Percentiles rank a stretch among this genome's conserved stretches.
Conservation (phyloP, 2,888 invertebrate genomes). For the Ceraclea dissimilis region DNA sequence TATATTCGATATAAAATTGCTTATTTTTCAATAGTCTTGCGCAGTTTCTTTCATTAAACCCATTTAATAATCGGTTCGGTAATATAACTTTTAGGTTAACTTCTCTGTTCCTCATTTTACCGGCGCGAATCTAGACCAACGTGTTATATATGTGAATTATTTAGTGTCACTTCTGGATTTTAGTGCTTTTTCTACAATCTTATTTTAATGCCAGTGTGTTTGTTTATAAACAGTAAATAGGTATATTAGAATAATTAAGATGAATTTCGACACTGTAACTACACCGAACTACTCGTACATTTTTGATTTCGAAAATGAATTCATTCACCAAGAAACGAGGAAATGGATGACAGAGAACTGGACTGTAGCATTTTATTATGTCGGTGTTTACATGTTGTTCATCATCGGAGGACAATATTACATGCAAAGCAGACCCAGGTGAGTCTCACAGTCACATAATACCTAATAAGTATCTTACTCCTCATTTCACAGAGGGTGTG, state of each 20-base stretch:
- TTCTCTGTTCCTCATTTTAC: too few species aligned
- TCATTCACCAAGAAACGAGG: conserved; percentile 80
- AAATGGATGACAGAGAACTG: conserved; percentile 96
- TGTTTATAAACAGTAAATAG: conserved; percentile 30
- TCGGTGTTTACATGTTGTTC: conserved; percentile 85
- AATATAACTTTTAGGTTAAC: conserved; percentile 19
- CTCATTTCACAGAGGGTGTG: conserved; percentile 17
- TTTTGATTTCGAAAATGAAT: conserved; percentile 92
- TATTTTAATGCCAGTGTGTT: conserved; percentile 11
- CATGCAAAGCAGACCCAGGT: conserved; percentile 86
- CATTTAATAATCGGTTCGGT: conserved; percentile 3
- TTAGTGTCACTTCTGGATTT: neutral
- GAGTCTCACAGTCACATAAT: conserved; percentile 13
- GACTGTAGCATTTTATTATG: conserved; percentile 86
- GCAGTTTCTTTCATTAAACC: too few species aligned
- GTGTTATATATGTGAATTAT: conserved; percentile 17
- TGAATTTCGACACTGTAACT: conserved; percentile 49
- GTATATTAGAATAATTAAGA: conserved; percentile 43
- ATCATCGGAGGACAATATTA: conserved; percentile 90
- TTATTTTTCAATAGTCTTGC: too few species aligned
- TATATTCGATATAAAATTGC: too few species aligned
- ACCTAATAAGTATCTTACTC: too few species aligned
- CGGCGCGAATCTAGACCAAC: conserved; percentile 16
- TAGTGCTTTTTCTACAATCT: neutral
- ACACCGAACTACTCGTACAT: conserved; percentile 89